Conservation (phyloP, 1,140 invertebrate genomes). For the Danaus melanippus region DNA sequence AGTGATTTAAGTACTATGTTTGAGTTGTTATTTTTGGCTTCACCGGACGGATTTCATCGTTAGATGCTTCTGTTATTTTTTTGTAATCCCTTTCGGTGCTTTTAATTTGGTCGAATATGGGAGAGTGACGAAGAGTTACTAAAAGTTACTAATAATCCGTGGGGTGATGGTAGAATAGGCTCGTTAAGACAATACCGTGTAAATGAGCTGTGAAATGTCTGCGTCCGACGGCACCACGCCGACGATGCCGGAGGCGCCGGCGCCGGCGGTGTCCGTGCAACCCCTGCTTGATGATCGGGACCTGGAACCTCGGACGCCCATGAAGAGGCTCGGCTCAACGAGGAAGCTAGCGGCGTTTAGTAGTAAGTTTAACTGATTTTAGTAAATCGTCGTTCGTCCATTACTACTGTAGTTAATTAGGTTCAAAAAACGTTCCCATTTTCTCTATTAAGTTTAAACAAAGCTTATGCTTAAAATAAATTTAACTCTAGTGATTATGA, state of each 20-base stretch:
- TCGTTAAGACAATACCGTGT: background rate
- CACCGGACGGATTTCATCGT: slow-evolving; percentile 20
- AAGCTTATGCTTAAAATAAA: too few species aligned
- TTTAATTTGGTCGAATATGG: slow-evolving; percentile 7
- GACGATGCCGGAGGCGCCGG: slow-evolving; percentile 35
- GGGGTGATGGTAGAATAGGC: slow-evolving; percentile 13
- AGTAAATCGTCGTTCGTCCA: too few species aligned
- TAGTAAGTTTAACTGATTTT: slow-evolving; percentile 74
- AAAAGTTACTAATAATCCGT: background rate
- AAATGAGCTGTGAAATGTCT: slow-evolving; percentile 18
- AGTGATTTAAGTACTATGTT: slow-evolving; percentile 22
- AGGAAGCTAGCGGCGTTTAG: slow-evolving; percentile 83
- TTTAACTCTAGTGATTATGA: too few species aligned
- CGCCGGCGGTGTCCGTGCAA: slow-evolving; percentile 34
- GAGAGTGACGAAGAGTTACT: background rate
- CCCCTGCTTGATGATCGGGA: slow-evolving; percentile 65
- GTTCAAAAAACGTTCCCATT: too few species aligned
- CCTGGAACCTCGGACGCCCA: slow-evolving; percentile 82
- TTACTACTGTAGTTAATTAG: too few species aligned
- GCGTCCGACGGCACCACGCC: slow-evolving; percentile 46
- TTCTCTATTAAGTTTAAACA: too few species aligned
- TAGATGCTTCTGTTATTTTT: slow-evolving; percentile 11
- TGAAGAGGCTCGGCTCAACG: slow-evolving; percentile 83
- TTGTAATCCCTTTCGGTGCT: slow-evolving; percentile 5
- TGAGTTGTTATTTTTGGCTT: slow-evolving; percentile 24